Evolutionary conservation across 92 coral and sea anemone species (phyloP), one percentile per base, ranked within the genome.

Genomic region (Bergia puertoricense): DNA sequence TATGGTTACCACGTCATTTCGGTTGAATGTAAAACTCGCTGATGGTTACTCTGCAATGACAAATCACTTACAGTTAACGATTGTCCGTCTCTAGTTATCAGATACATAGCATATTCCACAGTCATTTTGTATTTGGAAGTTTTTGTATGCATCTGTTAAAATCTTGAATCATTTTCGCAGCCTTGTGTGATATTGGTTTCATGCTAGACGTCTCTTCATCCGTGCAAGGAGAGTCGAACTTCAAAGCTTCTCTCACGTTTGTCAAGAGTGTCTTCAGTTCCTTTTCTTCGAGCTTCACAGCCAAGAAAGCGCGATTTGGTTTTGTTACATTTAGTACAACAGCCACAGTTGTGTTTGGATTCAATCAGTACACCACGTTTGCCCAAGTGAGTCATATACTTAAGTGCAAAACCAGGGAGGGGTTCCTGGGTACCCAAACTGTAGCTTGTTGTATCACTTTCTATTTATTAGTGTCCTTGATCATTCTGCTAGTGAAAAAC

Each of bases 121-220:
- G 69, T 14, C 13, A 62, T 54, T 4, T 8, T 4, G 30, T 30
- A 30, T 30, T 30, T 30, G 30, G 30, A 30, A 30, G 30, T 30
- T 30, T 30, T 30, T 30, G 30, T 4, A 54, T 54, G 30, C 18
- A 18, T 54, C 59, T 54, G 0, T 8, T 72, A 36, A 1, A 2
- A 37, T 18, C 3, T 8, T 44, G 51, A 43, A 40, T 51, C 62
- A 68, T 69, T 42, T 42, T 46, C 11, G 48, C 73, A 37, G 48
- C 75, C 56, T 15, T 92, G 6, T 92, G 92, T 54, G 94, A 92
- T 82, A 86, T 92, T 14, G 94, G 90, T 20, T 89, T 92, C 37
- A 92, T 92, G 94, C 85, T 92, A 56, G 94, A 92, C 86, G 86
- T 88, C 10, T 92, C 94, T 41, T 80, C 91, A 30, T 69, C 76